Base-by-base conservation (phyloP, 2,888 invertebrate species). In the Chromoteleia sp. region DNA sequence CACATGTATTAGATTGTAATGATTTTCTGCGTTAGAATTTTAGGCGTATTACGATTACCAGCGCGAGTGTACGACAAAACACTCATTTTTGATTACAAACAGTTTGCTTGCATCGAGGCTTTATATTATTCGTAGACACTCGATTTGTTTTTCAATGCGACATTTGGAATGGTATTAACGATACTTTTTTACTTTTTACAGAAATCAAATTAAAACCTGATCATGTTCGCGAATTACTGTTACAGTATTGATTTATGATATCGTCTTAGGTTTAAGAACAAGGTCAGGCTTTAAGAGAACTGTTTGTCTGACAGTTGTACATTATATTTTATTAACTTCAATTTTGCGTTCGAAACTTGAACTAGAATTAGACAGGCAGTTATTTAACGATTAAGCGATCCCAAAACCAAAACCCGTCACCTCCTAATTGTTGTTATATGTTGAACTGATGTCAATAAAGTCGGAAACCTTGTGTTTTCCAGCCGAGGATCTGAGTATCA, bases 401-500 rank as follows among this genome's bases (percentile, higher is more conserved):
- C 41, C 59, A 3, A 4, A 3, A 33, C 10, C 10, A 43, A 75
- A 52, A 54, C 43, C 48, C 33, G 61, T 56, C 81, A 70, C 48
- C 63, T 83, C 68, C 58, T 52, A 65, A 58, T 70, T 76, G 81
- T 56, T 76, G 81, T 54, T 43, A 54, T 63, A 63, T 77, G 76
- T 78, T 71, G 63, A 82, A 68, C 65, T 76, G 78, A 83, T 86
- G 84, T 85, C 86, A 88, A 89, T 89, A 88, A 87, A 88, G 85
- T 84, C 86, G 86, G 86, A 86, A 87, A 87, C 86, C 85, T 67
- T 79, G 78, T 92, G 88, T 92, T 91, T 93, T 93, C 91, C 93
- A 93, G 93, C 93, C 83, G 93, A 94, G 93, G 96, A 96, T 94
- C 94, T 96, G 92, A 94, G 95, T 93, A 95, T 95, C 93, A 94